Evolutionary conservation across 2,888 invertebrate species (phyloP), one percentile per base, ranked within the genome.

Genomic region (Tuta absoluta): DNA sequence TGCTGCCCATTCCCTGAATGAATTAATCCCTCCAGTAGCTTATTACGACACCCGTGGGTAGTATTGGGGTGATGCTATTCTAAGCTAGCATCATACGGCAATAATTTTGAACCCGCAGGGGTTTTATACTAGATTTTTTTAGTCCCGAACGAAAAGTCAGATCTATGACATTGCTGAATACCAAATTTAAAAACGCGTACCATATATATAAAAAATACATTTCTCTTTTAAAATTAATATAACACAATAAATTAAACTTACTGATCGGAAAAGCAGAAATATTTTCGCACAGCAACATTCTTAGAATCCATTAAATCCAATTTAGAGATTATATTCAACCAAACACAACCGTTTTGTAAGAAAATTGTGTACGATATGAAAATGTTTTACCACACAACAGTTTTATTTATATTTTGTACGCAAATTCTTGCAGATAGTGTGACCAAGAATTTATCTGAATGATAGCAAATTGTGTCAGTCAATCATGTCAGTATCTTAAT

Each of bases 261-360:
- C 73, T 71, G 69, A 73, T 67, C 33, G 69, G 67, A 66, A 68
- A 69, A 37, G 67, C 64, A 57, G 66, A 60, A 57, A 53, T 65
- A 17, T 68, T 38, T n/a, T 58, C 58, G 58, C 38, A 64, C 56
- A 71, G 48, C 65, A 67, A 63, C 72, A 72, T 74, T 28, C 63
- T 72, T 28, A 23, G 59, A 11, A 62, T 63, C 67, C 72, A 71
- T 74, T 67, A 69, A 71, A 51, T 19, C 49, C 17, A 63, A 53
- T 53, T 53, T 7, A 23, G 14, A 21, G 45, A 17, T 33, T 33
- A 57, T 21, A 28, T 5, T 7, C 17, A 23, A 58, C n/a, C 10
- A 23, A 38, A 38, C 17, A 60, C 59, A 41, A 64, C 51, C 41
- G 38, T 23, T 17, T 19, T 14, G n/a, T 8, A 14, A 23, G 38